These are phyloP conservation scores for Drosophila dives DNA, from an alignment of 2,888 invertebrate species.

Conservation along the genomic window DNA sequence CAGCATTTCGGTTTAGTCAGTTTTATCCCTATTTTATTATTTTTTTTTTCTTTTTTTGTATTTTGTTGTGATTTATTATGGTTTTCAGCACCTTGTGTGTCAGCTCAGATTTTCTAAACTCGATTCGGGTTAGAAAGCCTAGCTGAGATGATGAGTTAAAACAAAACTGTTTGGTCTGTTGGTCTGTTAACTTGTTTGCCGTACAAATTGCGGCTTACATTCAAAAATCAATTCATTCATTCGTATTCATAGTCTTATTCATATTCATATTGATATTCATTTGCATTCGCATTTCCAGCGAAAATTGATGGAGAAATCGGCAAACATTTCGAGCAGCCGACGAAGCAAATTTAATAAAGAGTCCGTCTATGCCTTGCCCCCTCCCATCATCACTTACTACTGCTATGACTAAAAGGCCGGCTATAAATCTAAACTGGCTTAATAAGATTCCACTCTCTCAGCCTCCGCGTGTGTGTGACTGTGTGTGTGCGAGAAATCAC, in stretches of 20 bases:
- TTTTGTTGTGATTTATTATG: slow-evolving; percentile 62
- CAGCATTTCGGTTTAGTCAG: background rate
- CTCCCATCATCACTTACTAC: background rate
- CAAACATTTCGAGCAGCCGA: slow-evolving; percentile 48
- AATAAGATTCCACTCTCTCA: slow-evolving; percentile 65
- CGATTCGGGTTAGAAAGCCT: slow-evolving; percentile 16
- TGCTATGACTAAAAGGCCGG: slow-evolving; percentile 27
- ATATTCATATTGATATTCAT: slow-evolving; percentile 24
- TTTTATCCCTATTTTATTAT: background rate
- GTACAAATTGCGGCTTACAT: background rate
- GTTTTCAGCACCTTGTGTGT: slow-evolving; percentile 61
- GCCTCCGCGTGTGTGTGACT: background rate
- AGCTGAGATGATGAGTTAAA: background rate
- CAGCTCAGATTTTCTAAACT: slow-evolving; percentile 22
- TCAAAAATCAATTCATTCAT: slow-evolving; percentile 9
- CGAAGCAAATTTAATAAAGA: slow-evolving; percentile 34
- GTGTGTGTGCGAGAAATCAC: slow-evolving; percentile 48
- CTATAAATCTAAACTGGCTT: slow-evolving; percentile 70
- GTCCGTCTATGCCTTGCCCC: background rate
- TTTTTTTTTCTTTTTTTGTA: background rate
- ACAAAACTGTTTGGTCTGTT: background rate
- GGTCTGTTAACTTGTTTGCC: background rate
- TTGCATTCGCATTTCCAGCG: slow-evolving; percentile 37
- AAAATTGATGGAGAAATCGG: slow-evolving; percentile 49
- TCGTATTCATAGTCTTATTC: slow-evolving; percentile 30